Percentiles rank a stretch among this genome's conserved stretches.
Conservation (phyloP, 2,797 vertebrate genomes). For the Threskiornis aethiopicus region DNA sequence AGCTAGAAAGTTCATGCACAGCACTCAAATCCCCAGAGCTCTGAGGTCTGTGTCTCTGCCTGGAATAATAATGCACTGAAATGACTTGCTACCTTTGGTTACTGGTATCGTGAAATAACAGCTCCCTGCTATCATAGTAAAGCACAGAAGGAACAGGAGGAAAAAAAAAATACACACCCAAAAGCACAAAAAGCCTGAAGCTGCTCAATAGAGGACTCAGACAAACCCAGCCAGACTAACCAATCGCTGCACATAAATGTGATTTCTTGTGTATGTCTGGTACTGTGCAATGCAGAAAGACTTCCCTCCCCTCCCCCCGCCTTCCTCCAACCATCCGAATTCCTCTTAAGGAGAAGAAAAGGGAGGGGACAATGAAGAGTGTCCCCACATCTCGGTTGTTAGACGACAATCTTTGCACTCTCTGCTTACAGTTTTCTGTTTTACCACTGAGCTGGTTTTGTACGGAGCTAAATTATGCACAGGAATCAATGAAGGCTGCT, state of each 20-base stretch:
- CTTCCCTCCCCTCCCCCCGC: not conserved
- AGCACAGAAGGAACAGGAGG: not conserved
- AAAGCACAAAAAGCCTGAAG: slow-evolving; percentile 30
- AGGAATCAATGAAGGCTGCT: not conserved
- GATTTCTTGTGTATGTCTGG: not conserved
- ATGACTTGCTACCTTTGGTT: not conserved
- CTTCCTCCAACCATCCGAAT: not conserved
- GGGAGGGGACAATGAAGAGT: not conserved
- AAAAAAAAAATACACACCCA: not conserved
- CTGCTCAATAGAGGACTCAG: not conserved
- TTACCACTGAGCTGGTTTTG: not conserved
- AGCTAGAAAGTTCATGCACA: not conserved
- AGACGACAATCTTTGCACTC: not conserved
- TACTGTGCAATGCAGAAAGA: not conserved
- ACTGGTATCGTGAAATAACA: not conserved
- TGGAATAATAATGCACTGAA: not conserved
- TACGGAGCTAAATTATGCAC: not conserved
- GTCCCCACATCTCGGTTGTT: not conserved
- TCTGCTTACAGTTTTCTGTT: not conserved
- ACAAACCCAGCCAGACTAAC: not conserved
- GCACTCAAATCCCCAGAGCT: not conserved
- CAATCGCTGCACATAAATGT: not conserved
- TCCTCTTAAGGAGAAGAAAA: not conserved
- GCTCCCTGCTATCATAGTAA: not conserved
- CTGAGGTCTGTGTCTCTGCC: not conserved